Percentiles rank a stretch among this genome's conserved stretches.
These are phyloP conservation scores for Rhagoletis zephyria DNA, from an alignment of 1,140 invertebrate species.

Conservation along the genomic window DNA sequence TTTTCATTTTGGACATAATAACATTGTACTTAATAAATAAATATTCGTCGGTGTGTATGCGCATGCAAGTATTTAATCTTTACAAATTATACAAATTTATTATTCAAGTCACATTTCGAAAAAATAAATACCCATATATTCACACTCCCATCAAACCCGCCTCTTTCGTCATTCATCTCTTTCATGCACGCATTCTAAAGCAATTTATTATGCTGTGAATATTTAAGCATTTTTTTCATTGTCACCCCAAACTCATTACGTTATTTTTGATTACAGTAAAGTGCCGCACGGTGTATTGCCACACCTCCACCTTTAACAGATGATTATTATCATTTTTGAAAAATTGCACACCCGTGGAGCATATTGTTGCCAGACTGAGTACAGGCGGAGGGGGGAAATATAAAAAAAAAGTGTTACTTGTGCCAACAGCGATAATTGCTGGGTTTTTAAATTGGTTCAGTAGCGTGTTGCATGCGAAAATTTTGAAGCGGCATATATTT, in stretches of 20 bases:
- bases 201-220: conserved; percentile 44
- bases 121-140: not conserved
- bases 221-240: conserved; percentile 43
- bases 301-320: not conserved
- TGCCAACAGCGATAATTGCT: conserved; percentile 44
- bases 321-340: conserved; percentile 4
- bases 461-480: conserved; percentile 38
- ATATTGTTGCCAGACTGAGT: not conserved
- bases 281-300: not conserved
- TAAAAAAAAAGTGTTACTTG: not conserved
- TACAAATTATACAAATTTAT: conserved; percentile 34
- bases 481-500: not conserved
- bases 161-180: not conserved
- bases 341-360: conserved; percentile 40
- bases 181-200: not conserved
- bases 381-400: not conserved
- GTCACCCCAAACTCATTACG: not conserved
- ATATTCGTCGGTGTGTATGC: not conserved
- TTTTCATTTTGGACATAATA: not conserved
- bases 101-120: conserved; percentile 35
- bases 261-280: conserved; percentile 10
- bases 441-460: conserved; percentile 39
- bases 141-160: not conserved
- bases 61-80: not conserved
- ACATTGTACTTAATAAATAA: not conserved